Conservation (phyloP, 2,888 invertebrate genomes). For the Nemotelus nigrinus region DNA sequence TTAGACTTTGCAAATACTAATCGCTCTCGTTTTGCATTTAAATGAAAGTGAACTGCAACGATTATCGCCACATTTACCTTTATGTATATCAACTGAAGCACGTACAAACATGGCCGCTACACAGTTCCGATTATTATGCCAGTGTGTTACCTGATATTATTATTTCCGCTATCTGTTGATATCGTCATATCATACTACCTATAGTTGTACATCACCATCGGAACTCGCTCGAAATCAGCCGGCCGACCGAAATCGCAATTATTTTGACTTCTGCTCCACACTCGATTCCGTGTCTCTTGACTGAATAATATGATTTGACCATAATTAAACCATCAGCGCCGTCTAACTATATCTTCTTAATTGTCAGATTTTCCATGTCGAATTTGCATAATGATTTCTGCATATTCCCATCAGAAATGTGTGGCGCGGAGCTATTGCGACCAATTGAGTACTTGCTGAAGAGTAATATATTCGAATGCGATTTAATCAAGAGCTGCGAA, state of each 20-base stretch:
- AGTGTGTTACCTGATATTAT: conserved; percentile 4
- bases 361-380: conserved; percentile 40
- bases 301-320: conserved; percentile 35
- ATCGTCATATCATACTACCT: neutral
- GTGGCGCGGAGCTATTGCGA: conserved; percentile 19
- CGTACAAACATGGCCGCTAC: neutral
- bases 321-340: conserved; percentile 40
- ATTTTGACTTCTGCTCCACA: conserved; percentile 8
- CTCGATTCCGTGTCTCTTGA: neutral
- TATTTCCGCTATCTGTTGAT: conserved; percentile 26
- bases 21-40: neutral
- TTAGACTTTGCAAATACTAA: neutral
- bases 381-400: conserved; percentile 39
- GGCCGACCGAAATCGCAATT: conserved; percentile 18
- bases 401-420: conserved; percentile 34
- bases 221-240: conserved; percentile 24
- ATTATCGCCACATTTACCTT: neutral
- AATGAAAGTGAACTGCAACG: conserved; percentile 10
- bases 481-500: conserved; percentile 33
- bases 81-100: neutral
- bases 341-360: conserved; percentile 35
- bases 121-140: conserved; percentile 14
- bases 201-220: conserved; percentile 11
- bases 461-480: conserved; percentile 35
- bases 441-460: conserved; percentile 38